Conservation (phyloP, 2,797 vertebrate species). For the Sphenodon punctatus region DNA sequence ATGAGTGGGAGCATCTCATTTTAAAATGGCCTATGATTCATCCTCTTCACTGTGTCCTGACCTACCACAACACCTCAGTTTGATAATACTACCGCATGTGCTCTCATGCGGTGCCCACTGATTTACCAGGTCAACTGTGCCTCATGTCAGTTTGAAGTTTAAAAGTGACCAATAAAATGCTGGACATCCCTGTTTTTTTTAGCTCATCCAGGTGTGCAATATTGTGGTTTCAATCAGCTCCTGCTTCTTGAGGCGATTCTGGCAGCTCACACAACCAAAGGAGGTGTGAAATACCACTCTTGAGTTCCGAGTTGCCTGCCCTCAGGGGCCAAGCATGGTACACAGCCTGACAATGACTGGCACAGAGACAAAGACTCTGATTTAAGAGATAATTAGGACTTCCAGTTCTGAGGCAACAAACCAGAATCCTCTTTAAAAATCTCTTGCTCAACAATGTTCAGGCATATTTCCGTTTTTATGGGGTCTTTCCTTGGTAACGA, state of each 20-base stretch:
- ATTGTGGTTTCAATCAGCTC: neutral
- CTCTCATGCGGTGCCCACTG: no score
- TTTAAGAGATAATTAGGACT: neutral
- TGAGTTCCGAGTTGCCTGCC: neutral
- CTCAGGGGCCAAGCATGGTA: neutral
- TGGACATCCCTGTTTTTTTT: no score
- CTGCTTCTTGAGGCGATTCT: neutral
- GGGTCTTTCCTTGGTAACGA: neutral
- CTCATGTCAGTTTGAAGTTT: no score
- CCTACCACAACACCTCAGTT: no score
- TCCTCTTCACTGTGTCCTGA: no score
- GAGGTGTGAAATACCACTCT: neutral
- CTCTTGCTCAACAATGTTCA: neutral
- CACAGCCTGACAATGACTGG: neutral
- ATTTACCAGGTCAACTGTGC: no score
- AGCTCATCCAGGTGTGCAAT: neutral
- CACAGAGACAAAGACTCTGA: neutral
- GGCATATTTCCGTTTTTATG: neutral
- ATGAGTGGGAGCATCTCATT: no score
- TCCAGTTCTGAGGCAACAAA: neutral
- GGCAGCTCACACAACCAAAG: neutral
- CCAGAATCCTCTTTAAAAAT: neutral
- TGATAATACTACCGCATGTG: no score
- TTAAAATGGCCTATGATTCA: no score
- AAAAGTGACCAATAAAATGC: no score